Conservation (phyloP, 2,888 invertebrate species). For the Scaptomyza reducta region DNA sequence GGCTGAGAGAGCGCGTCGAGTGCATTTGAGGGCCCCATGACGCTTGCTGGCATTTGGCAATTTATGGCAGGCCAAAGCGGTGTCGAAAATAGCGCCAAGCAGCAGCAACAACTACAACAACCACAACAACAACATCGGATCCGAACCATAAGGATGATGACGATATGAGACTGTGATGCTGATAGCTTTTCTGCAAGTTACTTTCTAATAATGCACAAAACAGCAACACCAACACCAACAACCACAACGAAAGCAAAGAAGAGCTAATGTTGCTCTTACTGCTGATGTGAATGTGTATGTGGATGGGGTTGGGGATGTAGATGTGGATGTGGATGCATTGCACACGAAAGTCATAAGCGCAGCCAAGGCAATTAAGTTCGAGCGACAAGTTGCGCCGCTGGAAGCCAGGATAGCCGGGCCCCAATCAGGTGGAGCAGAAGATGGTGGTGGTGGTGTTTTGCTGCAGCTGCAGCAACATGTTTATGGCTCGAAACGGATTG, state of each 20-base stretch:
- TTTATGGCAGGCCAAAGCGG: slow-evolving; percentile 75
- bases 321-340: slow-evolving; percentile 70
- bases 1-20: slow-evolving; percentile 54
- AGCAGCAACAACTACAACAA: slow-evolving; percentile 11
- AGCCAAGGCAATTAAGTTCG: slow-evolving; percentile 78
- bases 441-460: slow-evolving; percentile 10
- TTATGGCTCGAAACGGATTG: slow-evolving; percentile 80
- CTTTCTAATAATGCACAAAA: slow-evolving; percentile 71
- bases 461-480: slow-evolving; percentile 74
- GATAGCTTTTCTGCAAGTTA: slow-evolving; percentile 71
- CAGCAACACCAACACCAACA: slow-evolving; percentile 16
- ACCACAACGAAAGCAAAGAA: slow-evolving; percentile 18
- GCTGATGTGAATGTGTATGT: slow-evolving; percentile 44
- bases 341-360: slow-evolving; percentile 80
- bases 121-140: slow-evolving; percentile 17
- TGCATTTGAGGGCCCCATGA: slow-evolving; percentile 69
- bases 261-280: slow-evolving; percentile 25
- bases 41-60: slow-evolving; percentile 71
- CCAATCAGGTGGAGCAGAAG: slow-evolving; percentile 8
- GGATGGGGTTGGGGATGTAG: background rate
- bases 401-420: slow-evolving; percentile 65
- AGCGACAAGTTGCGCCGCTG: slow-evolving; percentile 78
- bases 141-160: slow-evolving; percentile 45
- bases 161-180: slow-evolving; percentile 56
- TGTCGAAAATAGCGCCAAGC: slow-evolving; percentile 79